Base-by-base conservation (phyloP, 2,797 vertebrate species). In the Limnodromus scolopaceus region DNA sequence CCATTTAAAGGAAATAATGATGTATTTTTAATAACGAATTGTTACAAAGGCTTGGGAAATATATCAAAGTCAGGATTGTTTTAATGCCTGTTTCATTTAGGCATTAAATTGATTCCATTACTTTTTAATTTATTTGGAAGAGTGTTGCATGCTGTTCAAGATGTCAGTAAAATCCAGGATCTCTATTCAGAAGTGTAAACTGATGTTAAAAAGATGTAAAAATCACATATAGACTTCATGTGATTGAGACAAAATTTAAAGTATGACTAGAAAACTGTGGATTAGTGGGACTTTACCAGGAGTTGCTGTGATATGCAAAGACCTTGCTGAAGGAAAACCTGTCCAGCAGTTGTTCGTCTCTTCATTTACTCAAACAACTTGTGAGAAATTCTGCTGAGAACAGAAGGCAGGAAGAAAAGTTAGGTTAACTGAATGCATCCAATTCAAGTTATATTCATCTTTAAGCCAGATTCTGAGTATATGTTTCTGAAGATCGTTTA, bases 1-100 rank as follows among this genome's bases (percentile, higher is more conserved):
- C 51, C 46, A 43, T 79, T 63, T 83, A 91, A 74, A 70, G 36
- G 84, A 96, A 96, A 72, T 71, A 80, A 58, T 91, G 89, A 84
- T 7, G 6, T 75, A 55, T 58, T 96, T 94, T 68, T 68, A 94
- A 68, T 65, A 86, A 80, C 16, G 63, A 60, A 61, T 78, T 39
- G 6, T 69, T 49, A 36, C 24, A 75, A n/a, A 85, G 53, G 9
- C 41, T 81, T 68, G 39, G 27, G 38, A 88, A 81, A 46, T 78
- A 23, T 19, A 60, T 75, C 24, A 13, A 64, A 86, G 61, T 75
- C 39, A 23, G 61, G 60, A 60, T 30, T 74, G 27, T 9, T 91
- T 83, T 60, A 51, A 32, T 61, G 18, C 23, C n/a, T 58, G 16
- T 60, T 87, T 90, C 53, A 38, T 68, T 66, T 84, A 69, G 70